Evolutionary conservation across 2,888 invertebrate genomes (phyloP), one percentile per base, ranked within the genome.

Genomic region (Diaprepes abbreviatus): DNA sequence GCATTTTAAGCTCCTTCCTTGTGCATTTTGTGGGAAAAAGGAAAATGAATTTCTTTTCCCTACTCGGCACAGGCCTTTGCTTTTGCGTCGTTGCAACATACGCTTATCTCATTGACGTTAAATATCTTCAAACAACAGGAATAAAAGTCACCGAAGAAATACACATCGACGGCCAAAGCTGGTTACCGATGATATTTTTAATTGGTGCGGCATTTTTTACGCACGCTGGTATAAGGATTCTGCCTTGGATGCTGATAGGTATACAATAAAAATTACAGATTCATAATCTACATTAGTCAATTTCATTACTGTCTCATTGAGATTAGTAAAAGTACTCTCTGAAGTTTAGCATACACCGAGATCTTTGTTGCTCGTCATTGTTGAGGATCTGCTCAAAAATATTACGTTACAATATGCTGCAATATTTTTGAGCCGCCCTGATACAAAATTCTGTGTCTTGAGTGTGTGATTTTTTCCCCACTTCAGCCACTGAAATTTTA

Each of bases 171-270:
- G 50, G 10, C 7, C 72, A 75, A 31, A 74, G 70, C 4, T 93
- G 93, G 93, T 81, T 93, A 2, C 93, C 93, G 0, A 87, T 90
- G 36, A 86, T 87, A 0, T 85, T 91, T 0, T 83, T 94, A 17
- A 87, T 93, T 76, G 82, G 87, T 0, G 85, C 91, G 6, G 93
- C 93, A 0, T 88, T 93, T 74, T 84, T 92, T 55, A 88, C 92
- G 0, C 92, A 93, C 78, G 84, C 89, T 1, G 89, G 91, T 0
- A 90, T 93, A 54, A 85, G 92, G 57, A 83, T 92, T 70, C 82
- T 94, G 40, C 93, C 93, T 0, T 94, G 93, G 94, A 89, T 94
- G 74, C 85, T 94, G 12, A 90, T 92, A 43, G 93, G 93, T 12
- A 93, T 10, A n/a, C n/a, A n/a, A n/a, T n/a, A n/a, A n/a, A n/a